Percentiles rank a stretch among this genome's conserved stretches.
Evolutionary conservation across 2,888 invertebrate genomes (phyloP).

Genomic region (Scrobipalpa atriplicella): DNA sequence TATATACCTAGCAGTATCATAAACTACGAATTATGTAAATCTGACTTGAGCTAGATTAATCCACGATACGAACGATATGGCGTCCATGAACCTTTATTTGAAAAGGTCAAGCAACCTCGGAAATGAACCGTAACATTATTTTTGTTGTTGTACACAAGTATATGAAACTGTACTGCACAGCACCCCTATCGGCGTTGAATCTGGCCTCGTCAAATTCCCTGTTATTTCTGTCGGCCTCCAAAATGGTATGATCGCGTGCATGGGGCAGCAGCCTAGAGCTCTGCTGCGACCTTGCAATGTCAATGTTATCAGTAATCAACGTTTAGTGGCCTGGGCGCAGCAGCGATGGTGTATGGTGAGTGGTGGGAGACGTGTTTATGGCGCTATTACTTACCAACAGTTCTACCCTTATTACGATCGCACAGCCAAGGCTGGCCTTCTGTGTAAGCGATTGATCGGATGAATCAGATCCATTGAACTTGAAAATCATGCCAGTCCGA

Average conservation of each 20-base stretch:
- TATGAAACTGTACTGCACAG: conserved; percentile 31
- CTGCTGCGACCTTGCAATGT: conserved; percentile 60
- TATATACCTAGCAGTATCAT: not conserved
- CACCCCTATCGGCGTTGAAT: conserved; percentile 34
- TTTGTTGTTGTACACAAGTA: not conserved
- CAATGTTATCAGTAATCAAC: conserved; percentile 60
- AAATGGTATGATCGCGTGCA: conserved; percentile 68
- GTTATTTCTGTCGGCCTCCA: conserved; percentile 46
- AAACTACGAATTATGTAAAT: conserved; percentile 13
- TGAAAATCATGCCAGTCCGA: not conserved
- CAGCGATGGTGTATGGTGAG: conserved; percentile 26
- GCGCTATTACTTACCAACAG: conserved; percentile 22
- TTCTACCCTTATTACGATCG: conserved; percentile 15
- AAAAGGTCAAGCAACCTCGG: conserved; percentile 26
- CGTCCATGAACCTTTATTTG: conserved; percentile 11
- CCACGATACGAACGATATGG: not conserved
- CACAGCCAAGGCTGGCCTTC: conserved; percentile 13
- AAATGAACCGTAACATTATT: conserved; percentile 13
- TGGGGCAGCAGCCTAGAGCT: conserved; percentile 39
- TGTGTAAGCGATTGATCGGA: conserved; percentile 2
- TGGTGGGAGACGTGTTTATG: conserved; percentile 27
- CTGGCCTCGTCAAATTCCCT: conserved; percentile 29
- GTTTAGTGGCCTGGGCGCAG: conserved; percentile 33
- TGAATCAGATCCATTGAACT: conserved; percentile 11
- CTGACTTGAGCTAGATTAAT: not conserved